Evolutionary conservation across 2,113 vertebrate genomes (phyloP).

Genomic region (Platichthys stellatus): DNA sequence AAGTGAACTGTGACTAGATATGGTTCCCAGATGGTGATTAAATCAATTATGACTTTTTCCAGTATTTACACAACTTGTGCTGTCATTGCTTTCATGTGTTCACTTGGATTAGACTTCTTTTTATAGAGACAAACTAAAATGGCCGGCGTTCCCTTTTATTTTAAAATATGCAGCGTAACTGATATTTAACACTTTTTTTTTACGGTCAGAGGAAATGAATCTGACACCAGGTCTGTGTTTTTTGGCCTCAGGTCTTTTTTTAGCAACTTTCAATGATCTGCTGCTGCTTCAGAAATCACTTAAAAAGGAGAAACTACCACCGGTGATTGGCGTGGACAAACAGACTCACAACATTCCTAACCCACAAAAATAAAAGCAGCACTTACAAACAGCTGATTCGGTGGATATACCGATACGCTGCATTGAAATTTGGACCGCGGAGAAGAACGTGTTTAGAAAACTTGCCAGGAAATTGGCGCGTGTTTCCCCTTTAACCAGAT

Average conservation of each 20-base stretch:
- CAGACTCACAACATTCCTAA: neutral
- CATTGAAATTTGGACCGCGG: neutral
- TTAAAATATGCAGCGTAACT: too few species aligned
- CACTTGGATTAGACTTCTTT: neutral
- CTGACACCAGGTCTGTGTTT: too few species aligned
- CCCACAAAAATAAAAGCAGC: neutral
- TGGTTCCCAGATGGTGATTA: slow-evolving; percentile 58
- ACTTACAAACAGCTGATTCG: neutral
- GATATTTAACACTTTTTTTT: neutral
- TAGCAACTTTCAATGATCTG: too few species aligned
- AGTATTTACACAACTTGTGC: slow-evolving; percentile 4
- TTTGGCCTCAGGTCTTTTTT: too few species aligned
- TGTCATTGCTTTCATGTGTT: neutral
- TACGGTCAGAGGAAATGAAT: too few species aligned
- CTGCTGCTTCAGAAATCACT: too few species aligned
- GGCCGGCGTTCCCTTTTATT: too few species aligned
- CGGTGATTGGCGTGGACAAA: too few species aligned
- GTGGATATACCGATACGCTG: neutral
- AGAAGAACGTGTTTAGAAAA: neutral
- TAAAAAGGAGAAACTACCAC: too few species aligned
- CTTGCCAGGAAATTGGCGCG: neutral
- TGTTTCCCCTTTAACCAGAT: slow-evolving; percentile 27
- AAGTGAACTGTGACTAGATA: slow-evolving; percentile 15
- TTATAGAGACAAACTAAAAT: neutral
- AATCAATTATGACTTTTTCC: slow-evolving; percentile 35